Evolutionary conservation across 2,113 vertebrate species (phyloP), one percentile per base, ranked within the genome.

Genomic region (Megalops atlanticus): DNA sequence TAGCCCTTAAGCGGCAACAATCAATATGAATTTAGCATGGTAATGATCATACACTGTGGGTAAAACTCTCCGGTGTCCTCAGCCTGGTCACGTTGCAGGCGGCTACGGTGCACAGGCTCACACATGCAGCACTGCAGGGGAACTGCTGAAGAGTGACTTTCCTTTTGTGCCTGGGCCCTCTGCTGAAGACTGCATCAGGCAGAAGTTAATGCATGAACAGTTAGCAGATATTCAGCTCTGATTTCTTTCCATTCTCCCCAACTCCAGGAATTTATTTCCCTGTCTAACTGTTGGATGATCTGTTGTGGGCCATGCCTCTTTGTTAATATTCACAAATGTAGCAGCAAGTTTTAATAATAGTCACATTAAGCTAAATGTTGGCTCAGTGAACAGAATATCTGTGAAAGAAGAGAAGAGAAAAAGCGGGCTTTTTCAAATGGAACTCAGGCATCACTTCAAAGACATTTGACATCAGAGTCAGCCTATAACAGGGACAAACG

Each of bases 11-110:
- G 89, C 90, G 89, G 77, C 83, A 88, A 86, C 92, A 91, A 93
- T 94, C 94, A 91, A 94, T 93, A 94, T 88, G 90, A 94, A 94
- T 93, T 91, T 92, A 92, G 87, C 90, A 91, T 92, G 89, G 87
- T 90, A 92, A 94, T 91, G 90, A 93, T 92, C 90, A 91, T 86
- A 88, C 90, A 85, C 86, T 88, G 83, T 83, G 86, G 87, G 83
- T 85, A 80, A 84, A 84, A 82, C 78, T 90, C 90, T 90, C 82
- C 73, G 36, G 85, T 82, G 89, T 82, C 85, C 58, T 76, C 78
- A 79, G 78, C 76, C 69, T 71, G n/a, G n/a, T n/a, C 74, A 71
- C 45, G 64, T 74, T 81, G 69, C 74, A 82, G 78, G 83, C 84
- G 74, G 82, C 81, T 70, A 80, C 87, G 74, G 69, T 54, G 49